Conservation (phyloP, 2,113 vertebrate genomes). For the Scomber japonicus region DNA sequence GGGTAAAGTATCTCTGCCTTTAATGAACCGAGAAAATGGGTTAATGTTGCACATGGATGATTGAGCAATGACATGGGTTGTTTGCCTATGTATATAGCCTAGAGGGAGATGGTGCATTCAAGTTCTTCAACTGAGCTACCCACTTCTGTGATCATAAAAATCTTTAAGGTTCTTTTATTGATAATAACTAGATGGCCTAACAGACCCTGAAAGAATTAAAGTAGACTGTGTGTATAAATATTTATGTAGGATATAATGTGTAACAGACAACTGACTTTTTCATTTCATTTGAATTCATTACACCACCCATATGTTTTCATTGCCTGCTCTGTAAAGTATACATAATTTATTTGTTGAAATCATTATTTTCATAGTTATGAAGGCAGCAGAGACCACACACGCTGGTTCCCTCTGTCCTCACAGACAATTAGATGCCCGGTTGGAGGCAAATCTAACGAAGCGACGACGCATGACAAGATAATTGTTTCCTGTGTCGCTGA, state of each 20-base stretch:
- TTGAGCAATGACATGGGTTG: constrained; percentile 40
- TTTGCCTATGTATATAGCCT: not conserved
- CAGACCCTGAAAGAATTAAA: too few species aligned
- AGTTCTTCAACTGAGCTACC: not conserved
- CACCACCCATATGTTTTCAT: not conserved
- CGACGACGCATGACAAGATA: constrained; percentile 50
- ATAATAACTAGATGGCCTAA: too few species aligned
- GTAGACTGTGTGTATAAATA: too few species aligned
- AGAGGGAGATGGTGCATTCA: constrained; percentile 2
- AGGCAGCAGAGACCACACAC: constrained; percentile 63
- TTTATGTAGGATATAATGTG: too few species aligned
- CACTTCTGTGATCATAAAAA: not conserved
- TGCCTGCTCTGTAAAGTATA: not conserved
- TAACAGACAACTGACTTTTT: not conserved
- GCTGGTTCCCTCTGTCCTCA: not conserved
- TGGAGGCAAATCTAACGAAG: constrained; percentile 24
- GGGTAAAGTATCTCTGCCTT: constrained; percentile 57
- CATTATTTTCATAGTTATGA: not conserved
- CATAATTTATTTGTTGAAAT: not conserved
- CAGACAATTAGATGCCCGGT: constrained; percentile 48
- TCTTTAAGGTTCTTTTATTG: not conserved
- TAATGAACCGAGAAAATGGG: constrained; percentile 65
- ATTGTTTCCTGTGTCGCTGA: constrained; percentile 52
- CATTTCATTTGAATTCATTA: not conserved
- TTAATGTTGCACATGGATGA: constrained; percentile 69